phyloP scores from a whole-genome alignment of 2,797 vertebrate genomes.

The Aselliscus stoliczkanus region DNA sequence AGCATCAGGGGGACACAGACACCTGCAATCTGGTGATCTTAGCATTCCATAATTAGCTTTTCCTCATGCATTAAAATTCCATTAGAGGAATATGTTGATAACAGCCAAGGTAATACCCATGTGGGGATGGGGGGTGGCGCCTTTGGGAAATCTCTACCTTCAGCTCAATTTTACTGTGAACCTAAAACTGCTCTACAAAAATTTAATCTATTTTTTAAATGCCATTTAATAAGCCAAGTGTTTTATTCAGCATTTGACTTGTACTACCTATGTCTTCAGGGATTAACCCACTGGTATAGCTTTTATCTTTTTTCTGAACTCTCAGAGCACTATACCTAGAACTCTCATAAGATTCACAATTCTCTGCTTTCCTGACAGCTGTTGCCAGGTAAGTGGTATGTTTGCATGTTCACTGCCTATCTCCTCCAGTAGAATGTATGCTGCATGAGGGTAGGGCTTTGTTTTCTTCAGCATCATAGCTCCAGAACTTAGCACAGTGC shows the following conservation, averaged over 20 bases:
- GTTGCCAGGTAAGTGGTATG: background rate
- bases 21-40: background rate
- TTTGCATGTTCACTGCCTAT: background rate
- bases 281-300: background rate
- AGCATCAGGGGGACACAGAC: background rate
- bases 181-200: background rate
- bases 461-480: background rate
- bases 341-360: background rate
- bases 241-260: background rate
- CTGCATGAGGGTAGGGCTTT: background rate
- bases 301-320: background rate
- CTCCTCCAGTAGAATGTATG: background rate
- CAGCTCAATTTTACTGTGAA: background rate
- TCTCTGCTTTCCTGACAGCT: background rate
- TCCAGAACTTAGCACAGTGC: background rate
- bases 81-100: background rate
- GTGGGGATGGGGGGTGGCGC: background rate
- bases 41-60: background rate
- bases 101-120: background rate
- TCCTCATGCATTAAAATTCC: background rate
- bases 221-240: background rate
- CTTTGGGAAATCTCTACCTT: background rate
- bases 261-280: conserved; percentile 7
- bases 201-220: background rate
- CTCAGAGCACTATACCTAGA: background rate